These are phyloP conservation scores for Thymallus thymallus DNA, from an alignment of 2,113 vertebrate genomes.

Conservation along the genomic window DNA sequence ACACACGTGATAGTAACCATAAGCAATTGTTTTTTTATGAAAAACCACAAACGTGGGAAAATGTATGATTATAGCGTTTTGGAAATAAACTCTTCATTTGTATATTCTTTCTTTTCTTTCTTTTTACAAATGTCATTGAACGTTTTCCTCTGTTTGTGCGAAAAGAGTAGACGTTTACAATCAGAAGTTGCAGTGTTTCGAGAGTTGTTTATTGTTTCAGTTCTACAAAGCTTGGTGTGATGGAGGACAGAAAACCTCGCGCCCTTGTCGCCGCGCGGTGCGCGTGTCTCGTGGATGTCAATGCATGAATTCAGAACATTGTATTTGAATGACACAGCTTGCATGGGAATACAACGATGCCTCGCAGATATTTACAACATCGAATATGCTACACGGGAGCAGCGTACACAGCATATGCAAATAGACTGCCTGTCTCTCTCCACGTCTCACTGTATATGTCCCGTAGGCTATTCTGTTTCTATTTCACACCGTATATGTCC, in stretches of 20 bases:
- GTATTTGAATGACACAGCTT: conserved; percentile 49
- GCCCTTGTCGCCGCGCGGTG: conserved; percentile 14
- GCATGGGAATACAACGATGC: conserved; percentile 64
- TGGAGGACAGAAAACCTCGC: conserved; percentile 38
- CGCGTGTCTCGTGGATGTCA: conserved; percentile 14
- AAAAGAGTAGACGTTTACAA: conserved; percentile 46
- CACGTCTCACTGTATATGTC: background rate
- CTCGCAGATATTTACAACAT: conserved; percentile 63
- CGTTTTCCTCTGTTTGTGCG: conserved; percentile 11
- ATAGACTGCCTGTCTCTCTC: background rate
- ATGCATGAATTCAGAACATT: conserved; percentile 63
- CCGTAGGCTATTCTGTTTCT: conserved; percentile 9
- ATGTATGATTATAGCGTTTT: background rate
- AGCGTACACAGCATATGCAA: conserved; percentile 49
- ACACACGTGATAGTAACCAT: background rate
- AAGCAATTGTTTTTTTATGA: background rate
- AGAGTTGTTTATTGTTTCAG: conserved; percentile 68
- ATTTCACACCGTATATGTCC: conserved; percentile 45
- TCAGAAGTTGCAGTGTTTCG: conserved; percentile 51
- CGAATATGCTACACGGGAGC: conserved; percentile 57
- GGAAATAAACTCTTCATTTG: background rate
- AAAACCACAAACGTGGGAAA: too few relatives aligned
- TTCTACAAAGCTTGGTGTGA: conserved; percentile 68
- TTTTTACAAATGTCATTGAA: background rate
- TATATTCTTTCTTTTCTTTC: background rate